A percentile compares a stretch with the other conserved stretches of the same genome.
Evolutionary conservation across 1,140 invertebrate species (phyloP).

Genomic region (Leguminivora glycinivorella): DNA sequence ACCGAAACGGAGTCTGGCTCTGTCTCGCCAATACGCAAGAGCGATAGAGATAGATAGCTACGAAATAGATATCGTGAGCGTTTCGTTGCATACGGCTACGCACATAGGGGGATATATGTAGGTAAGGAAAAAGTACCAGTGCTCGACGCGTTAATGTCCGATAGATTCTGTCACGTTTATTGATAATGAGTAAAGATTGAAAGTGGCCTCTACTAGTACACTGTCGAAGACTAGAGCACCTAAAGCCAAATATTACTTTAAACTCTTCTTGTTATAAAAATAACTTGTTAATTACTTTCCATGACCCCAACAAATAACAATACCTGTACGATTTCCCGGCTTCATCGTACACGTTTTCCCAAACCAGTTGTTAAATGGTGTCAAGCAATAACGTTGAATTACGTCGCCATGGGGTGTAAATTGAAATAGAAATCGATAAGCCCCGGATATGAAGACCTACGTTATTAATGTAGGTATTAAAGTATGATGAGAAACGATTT

Average conservation of each 20-base stretch:
- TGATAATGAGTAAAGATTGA: too few species aligned
- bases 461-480: not conserved
- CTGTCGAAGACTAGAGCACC: too few species aligned
- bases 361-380: conserved; percentile 7
- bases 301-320: not conserved
- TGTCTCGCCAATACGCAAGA: too few species aligned
- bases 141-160: too few species aligned
- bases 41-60: too few species aligned
- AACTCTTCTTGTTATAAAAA: not conserved
- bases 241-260: not conserved
- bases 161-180: too few species aligned
- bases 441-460: conserved; percentile 8
- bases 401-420: conserved; percentile 2
- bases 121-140: too few species aligned
- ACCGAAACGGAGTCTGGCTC: too few species aligned
- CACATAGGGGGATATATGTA: too few species aligned
- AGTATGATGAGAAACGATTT: not conserved
- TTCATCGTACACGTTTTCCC: not conserved
- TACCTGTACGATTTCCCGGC: not conserved
- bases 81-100: too few species aligned
- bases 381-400: conserved; percentile 10
- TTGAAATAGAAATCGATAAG: conserved; percentile 5
- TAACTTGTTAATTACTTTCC: not conserved
- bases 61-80: too few species aligned
- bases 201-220: too few species aligned